Evolutionary conservation across 2,888 invertebrate species (phyloP).

Genomic region (Escarpia spicata): DNA sequence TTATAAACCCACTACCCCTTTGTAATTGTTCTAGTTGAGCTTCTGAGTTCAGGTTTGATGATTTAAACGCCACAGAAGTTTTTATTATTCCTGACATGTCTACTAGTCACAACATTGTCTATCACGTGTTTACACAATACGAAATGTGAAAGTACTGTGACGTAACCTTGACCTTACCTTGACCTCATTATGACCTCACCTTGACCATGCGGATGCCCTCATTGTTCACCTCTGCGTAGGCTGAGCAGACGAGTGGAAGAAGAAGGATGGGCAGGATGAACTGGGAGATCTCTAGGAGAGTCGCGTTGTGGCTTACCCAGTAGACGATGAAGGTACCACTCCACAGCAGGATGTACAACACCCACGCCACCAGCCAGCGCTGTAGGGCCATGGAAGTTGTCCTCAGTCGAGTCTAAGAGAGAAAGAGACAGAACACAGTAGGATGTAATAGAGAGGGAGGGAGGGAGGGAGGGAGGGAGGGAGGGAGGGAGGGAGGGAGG

Average conservation of each 20-base stretch:
- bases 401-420: conserved; percentile 60
- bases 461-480: too few species aligned
- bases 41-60: too few species aligned
- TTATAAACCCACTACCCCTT: too few species aligned
- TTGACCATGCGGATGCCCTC: conserved; percentile 65
- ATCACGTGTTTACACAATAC: neutral
- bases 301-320: conserved; percentile 63
- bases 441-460: too few species aligned
- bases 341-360: conserved; percentile 63
- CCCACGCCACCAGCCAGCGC: conserved; percentile 65
- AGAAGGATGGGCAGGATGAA: conserved; percentile 63
- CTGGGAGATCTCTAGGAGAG: conserved; percentile 58
- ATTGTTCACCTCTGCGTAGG: conserved; percentile 66
- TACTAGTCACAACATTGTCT: neutral
- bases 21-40: too few species aligned
- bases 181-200: conserved; percentile 41
- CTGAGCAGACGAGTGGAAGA: conserved; percentile 63
- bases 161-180: neutral
- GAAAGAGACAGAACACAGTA: neutral
- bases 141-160: neutral
- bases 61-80: neutral
- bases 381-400: conserved; percentile 64
- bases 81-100: neutral
- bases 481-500: too few species aligned
- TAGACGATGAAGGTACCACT: conserved; percentile 55